A percentile compares a stretch with the other conserved stretches of the same genome.
phyloP scores from a whole-genome alignment of 2,888 invertebrate genomes.

The Urechis unicinctus region DNA sequence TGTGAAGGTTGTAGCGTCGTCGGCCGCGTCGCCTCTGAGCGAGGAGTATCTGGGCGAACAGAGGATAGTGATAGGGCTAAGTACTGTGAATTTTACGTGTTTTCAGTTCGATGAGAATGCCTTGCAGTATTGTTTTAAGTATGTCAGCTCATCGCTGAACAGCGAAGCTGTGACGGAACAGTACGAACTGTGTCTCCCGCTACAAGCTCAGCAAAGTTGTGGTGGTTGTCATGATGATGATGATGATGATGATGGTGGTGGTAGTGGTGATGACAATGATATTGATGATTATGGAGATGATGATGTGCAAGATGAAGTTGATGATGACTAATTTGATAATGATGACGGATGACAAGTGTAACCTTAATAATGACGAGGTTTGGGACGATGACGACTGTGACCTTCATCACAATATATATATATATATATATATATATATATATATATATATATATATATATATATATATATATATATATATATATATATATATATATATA shows the following conservation, averaged over 20 bases:
- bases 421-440: background rate
- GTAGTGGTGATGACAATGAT: background rate
- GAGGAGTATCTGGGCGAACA: constrained; percentile 5
- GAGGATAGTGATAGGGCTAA: background rate
- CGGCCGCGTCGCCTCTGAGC: constrained; percentile 1
- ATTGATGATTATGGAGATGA: background rate
- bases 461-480: constrained; percentile 1
- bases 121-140: constrained; percentile 39
- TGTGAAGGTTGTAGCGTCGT: background rate
- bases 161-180: constrained; percentile 33
- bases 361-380: too few species aligned
- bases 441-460: constrained; percentile 1
- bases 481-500: too few species aligned
- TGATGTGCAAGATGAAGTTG: constrained; percentile 28
- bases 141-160: constrained; percentile 28
- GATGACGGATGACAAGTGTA: too few species aligned
- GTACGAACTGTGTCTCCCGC: constrained; percentile 28
- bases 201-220: constrained; percentile 35
- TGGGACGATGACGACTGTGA: too few species aligned
- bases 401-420: background rate
- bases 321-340: background rate
- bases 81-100: constrained; percentile 24
- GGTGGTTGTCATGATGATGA: too few species aligned
- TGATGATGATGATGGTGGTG: background rate
- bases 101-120: constrained; percentile 27